A percentile compares a stretch with the other conserved stretches of the same genome.
phyloP scores from a whole-genome alignment of 2,888 invertebrate genomes.

The Spodoptera littoralis region DNA sequence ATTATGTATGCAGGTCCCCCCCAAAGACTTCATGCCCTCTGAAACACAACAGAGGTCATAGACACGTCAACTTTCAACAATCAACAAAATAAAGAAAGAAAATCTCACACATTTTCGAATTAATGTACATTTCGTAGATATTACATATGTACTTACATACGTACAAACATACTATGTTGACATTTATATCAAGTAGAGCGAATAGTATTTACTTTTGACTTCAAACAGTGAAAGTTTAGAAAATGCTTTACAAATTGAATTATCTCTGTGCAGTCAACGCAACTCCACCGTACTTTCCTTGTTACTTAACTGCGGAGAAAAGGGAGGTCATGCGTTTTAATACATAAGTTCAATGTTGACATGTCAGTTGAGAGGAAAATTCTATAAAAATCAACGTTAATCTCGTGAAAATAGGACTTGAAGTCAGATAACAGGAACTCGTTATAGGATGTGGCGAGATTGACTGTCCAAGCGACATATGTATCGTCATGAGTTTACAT shows the following conservation, averaged over 20 bases:
- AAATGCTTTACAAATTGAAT: conserved; percentile 51
- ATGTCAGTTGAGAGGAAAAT: too few relatives aligned
- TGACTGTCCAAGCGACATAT: too few relatives aligned
- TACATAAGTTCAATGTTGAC: neutral
- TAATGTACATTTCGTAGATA: conserved; percentile 23
- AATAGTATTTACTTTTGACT: conserved; percentile 30
- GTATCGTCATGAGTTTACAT: too few relatives aligned
- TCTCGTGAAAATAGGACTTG: too few relatives aligned
- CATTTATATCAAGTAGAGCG: conserved; percentile 33
- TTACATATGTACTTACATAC: conserved; percentile 11
- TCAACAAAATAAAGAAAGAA: conserved; percentile 4
- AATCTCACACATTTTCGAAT: neutral
- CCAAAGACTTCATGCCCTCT: too few relatives aligned
- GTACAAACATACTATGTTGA: conserved; percentile 8
- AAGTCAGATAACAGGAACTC: too few relatives aligned
- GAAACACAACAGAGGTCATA: too few relatives aligned
- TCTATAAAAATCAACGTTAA: too few relatives aligned
- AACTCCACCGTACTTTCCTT: conserved; percentile 23
- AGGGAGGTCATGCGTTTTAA: conserved; percentile 30
- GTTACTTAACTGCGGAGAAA: conserved; percentile 34
- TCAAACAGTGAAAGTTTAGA: conserved; percentile 52
- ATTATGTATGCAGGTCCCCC: too few relatives aligned
- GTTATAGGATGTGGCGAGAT: too few relatives aligned
- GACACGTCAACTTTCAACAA: neutral
- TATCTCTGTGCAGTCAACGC: conserved; percentile 25